A percentile compares a stretch with the other conserved stretches of the same genome.
Evolutionary conservation across 2,888 invertebrate genomes (phyloP).

Genomic region (Lydus trimaculatus): DNA sequence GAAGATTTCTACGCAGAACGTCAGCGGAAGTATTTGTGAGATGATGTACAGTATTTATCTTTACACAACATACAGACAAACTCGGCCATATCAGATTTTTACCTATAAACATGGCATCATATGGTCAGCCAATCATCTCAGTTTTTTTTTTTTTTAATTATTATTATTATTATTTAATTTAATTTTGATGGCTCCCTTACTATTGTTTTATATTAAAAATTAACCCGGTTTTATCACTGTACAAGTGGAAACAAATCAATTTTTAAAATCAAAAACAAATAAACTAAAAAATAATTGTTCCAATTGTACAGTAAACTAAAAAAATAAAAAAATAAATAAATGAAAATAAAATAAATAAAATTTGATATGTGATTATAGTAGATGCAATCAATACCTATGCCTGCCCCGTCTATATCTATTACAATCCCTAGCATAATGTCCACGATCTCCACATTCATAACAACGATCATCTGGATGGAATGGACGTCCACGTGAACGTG

Average conservation of each 20-base stretch:
- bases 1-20: conserved; percentile 53
- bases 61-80: conserved; percentile 18
- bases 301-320: conserved; percentile 28
- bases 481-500: conserved; percentile 71
- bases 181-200: conserved; percentile 22
- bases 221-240: conserved; percentile 17
- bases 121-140: conserved; percentile 54
- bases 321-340: conserved; percentile 19
- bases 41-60: conserved; percentile 45
- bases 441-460: conserved; percentile 93
- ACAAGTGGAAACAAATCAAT: conserved; percentile 22
- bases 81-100: conserved; percentile 58
- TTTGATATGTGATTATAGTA: background rate
- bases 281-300: background rate
- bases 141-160: too few species aligned
- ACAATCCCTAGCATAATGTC: conserved; percentile 94
- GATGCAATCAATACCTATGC: conserved; percentile 63
- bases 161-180: background rate
- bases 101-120: conserved; percentile 63
- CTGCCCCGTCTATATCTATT: conserved; percentile 71
- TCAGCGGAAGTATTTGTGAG: conserved; percentile 53
- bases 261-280: background rate
- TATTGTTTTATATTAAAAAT: conserved; percentile 1
- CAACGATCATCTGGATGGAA: conserved; percentile 92
- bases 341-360: conserved; percentile 21